A percentile compares a stretch with the other conserved stretches of the same genome.
These are phyloP conservation scores for Sebastes kiyomatsui DNA, from an alignment of 2,797 vertebrate genomes.

Conservation along the genomic window DNA sequence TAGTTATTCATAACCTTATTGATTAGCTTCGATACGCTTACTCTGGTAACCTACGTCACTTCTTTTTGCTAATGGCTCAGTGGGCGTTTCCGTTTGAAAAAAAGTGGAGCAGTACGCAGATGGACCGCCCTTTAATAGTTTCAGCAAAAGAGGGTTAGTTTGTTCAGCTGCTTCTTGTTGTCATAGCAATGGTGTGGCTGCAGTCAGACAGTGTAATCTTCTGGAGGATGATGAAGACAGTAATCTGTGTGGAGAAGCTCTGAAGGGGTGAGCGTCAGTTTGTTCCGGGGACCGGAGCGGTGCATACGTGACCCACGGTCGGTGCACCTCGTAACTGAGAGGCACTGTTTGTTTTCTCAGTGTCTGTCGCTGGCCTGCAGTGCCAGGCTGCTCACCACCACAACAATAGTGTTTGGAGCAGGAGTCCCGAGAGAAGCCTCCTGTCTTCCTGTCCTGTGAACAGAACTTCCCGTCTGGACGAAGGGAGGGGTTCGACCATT, in stretches of 20 bases:
- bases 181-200: slow-evolving; percentile 30
- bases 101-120: too few species aligned
- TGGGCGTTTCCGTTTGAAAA: too few species aligned
- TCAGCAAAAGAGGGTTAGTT: background rate
- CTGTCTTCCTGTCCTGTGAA: slow-evolving; percentile 84
- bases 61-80: too few species aligned
- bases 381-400: slow-evolving; percentile 80
- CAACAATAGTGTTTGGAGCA: slow-evolving; percentile 89
- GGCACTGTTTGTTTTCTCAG: slow-evolving; percentile 83
- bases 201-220: background rate
- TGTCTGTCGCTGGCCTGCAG: slow-evolving; percentile 77
- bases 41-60: too few species aligned
- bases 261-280: background rate
- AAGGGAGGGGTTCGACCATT: slow-evolving; percentile 71
- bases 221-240: slow-evolving; percentile 4
- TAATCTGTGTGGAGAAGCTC: slow-evolving; percentile 17
- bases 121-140: background rate
- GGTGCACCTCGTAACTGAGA: slow-evolving; percentile 64
- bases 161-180: slow-evolving; percentile 24
- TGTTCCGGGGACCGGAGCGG: slow-evolving; percentile 21
- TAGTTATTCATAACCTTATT: too few species aligned
- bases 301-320: slow-evolving; percentile 81
- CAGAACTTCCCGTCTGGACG: slow-evolving; percentile 83
- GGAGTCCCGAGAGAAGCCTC: slow-evolving; percentile 84
- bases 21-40: too few species aligned